Conservation (phyloP, 2,797 vertebrate species). For the Naso thynnoides region DNA sequence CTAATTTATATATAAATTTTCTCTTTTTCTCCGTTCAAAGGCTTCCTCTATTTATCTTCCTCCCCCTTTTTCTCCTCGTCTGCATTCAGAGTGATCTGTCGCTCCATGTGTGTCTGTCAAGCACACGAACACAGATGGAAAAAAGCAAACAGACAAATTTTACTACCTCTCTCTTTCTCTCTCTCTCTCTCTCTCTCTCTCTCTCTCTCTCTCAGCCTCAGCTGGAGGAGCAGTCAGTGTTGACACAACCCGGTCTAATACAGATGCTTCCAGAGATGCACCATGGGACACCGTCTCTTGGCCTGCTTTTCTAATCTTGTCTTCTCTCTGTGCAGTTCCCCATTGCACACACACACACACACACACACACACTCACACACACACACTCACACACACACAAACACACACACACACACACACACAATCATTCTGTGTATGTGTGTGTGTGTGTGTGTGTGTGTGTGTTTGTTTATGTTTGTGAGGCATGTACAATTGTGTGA, state of each 20-base stretch:
- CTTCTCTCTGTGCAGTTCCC: conserved; percentile 45
- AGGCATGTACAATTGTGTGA: not conserved
- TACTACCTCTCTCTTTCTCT: conserved; percentile 14
- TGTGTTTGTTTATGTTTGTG: conserved; percentile 10
- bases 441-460: conserved; percentile 5
- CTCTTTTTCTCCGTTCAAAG: conserved; percentile 49
- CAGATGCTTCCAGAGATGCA: conserved; percentile 77
- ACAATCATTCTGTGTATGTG: not conserved
- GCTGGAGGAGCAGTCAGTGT: conserved; percentile 68
- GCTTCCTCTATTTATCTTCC: conserved; percentile 60
- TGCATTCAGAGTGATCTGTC: conserved; percentile 45
- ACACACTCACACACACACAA: conserved; percentile 20
- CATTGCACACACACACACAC: not conserved
- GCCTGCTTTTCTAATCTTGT: conserved; percentile 77
- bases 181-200: conserved; percentile 11
- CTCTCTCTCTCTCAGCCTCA: conserved; percentile 40
- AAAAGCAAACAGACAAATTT: conserved; percentile 40
- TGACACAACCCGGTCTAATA: conserved; percentile 73
- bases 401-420: conserved; percentile 6
- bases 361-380: not conserved
- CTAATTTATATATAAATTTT: conserved; percentile 36
- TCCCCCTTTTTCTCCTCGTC: conserved; percentile 24
- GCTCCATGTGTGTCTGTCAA: conserved; percentile 46
- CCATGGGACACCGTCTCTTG: conserved; percentile 72
- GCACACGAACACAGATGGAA: conserved; percentile 27